phyloP scores from a whole-genome alignment of 2,797 vertebrate species.

The Hippopotamyrus pictus region DNA sequence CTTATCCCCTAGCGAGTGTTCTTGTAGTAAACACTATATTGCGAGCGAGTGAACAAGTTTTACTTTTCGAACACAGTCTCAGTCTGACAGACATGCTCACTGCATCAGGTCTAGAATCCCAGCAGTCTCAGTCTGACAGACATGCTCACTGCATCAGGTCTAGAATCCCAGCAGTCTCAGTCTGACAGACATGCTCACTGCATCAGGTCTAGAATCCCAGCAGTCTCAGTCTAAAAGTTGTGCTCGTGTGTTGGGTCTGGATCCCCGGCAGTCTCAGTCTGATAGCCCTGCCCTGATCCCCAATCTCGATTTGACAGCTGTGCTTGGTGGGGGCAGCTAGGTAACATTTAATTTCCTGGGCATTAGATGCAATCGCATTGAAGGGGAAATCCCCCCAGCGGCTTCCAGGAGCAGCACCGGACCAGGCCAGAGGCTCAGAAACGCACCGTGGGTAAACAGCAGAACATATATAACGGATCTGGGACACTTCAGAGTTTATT shows the following conservation, averaged over 20 bases:
- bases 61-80: background rate
- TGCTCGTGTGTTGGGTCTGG: background rate
- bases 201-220: background rate
- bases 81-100: background rate
- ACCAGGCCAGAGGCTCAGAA: slow-evolving; percentile 20
- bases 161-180: no score
- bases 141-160: no score
- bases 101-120: no score
- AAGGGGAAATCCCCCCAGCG: background rate
- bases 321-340: background rate
- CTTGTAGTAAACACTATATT: background rate
- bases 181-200: background rate
- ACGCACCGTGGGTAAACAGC: background rate
- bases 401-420: background rate
- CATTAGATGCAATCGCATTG: background rate
- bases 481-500: slow-evolving; percentile 17
- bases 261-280: background rate
- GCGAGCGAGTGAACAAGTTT: background rate
- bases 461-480: slow-evolving; percentile 30
- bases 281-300: background rate
- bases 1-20: background rate
- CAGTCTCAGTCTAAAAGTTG: background rate
- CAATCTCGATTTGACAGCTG: background rate
- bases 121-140: no score
- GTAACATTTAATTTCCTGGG: background rate